Percentiles rank a stretch among this genome's conserved stretches.
phyloP scores from a whole-genome alignment of 2,797 vertebrate genomes.

The Sorex maritimensis region DNA sequence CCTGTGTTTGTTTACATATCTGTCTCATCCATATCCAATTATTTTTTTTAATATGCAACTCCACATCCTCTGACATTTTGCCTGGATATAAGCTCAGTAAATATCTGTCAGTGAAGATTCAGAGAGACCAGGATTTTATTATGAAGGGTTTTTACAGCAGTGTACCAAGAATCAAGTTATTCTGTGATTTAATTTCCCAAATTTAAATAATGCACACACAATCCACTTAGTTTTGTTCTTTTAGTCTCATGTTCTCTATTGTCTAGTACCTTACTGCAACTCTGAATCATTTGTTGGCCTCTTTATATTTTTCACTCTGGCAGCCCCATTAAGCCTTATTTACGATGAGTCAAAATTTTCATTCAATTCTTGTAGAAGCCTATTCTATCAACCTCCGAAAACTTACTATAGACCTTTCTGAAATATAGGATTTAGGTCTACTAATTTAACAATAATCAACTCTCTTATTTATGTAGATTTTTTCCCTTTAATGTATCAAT shows the following conservation, averaged over 20 bases:
- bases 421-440: constrained; percentile 28
- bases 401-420: background rate
- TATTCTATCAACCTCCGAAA: constrained; percentile 41
- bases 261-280: constrained; percentile 62
- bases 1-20: constrained; percentile 11
- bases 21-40: constrained; percentile 36
- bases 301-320: constrained; percentile 48
- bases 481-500: constrained; percentile 42
- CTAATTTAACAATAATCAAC: constrained; percentile 27
- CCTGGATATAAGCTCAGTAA: background rate
- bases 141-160: constrained; percentile 23
- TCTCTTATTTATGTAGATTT: constrained; percentile 6
- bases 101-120: constrained; percentile 45
- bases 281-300: constrained; percentile 69
- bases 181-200: constrained; percentile 69
- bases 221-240: constrained; percentile 73
- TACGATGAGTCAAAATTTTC: constrained; percentile 71
- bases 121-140: background rate
- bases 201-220: constrained; percentile 78
- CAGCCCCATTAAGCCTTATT: constrained; percentile 54
- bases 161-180: constrained; percentile 54
- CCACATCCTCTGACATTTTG: constrained; percentile 51
- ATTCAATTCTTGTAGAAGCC: constrained; percentile 4
- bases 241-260: constrained; percentile 16
- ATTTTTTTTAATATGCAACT: constrained; percentile 63